Evolutionary conservation across 2,797 vertebrate genomes (phyloP).

Genomic region (Amniataba percoides): DNA sequence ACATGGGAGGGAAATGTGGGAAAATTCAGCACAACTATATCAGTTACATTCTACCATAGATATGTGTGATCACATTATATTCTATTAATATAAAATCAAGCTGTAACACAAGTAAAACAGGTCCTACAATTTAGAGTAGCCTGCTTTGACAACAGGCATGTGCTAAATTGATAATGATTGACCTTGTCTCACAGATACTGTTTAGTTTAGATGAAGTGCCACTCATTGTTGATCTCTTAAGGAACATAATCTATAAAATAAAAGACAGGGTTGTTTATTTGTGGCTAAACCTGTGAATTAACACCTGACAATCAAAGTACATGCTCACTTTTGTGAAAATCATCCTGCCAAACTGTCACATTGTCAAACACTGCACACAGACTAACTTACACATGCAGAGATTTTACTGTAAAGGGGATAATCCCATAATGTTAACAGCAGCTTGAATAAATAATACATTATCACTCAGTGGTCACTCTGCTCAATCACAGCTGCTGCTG

Average conservation of each 20-base stretch:
- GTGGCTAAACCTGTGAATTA: background rate
- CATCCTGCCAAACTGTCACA: too few species aligned
- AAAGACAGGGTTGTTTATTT: background rate
- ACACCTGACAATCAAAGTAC: background rate
- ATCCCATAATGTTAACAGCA: background rate
- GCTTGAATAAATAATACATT: background rate
- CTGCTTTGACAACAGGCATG: background rate
- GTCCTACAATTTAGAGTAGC: background rate
- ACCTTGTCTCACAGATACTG: background rate
- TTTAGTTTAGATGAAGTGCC: background rate
- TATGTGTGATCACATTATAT: background rate
- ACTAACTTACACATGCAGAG: background rate
- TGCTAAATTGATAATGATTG: too few species aligned
- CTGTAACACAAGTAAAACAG: background rate
- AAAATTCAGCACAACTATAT: background rate
- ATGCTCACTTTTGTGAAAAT: too few species aligned
- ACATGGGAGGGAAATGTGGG: background rate
- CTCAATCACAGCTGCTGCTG: background rate
- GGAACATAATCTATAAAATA: background rate
- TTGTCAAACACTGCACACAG: background rate
- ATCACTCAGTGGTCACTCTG: background rate
- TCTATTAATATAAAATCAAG: background rate
- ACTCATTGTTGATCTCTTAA: background rate
- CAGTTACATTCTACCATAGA: background rate
- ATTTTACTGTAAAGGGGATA: background rate